Conservation (phyloP, 2,113 vertebrate genomes). For the Prinia subflava region DNA sequence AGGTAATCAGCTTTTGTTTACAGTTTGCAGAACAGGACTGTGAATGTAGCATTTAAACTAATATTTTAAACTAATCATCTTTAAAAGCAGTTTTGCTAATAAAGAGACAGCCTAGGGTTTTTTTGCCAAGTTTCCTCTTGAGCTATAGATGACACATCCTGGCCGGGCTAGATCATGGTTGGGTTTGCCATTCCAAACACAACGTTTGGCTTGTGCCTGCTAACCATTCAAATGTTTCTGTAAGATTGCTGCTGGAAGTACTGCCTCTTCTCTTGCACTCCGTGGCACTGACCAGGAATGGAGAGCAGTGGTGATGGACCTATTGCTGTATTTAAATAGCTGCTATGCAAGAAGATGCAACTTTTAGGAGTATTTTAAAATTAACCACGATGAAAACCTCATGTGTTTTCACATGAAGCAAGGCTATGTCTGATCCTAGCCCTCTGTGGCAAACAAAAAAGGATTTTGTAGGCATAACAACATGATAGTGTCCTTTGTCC, state of each 20-base stretch:
- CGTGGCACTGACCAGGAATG: not conserved
- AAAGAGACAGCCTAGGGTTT: not conserved
- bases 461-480: not conserved
- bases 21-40: not conserved
- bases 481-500: not conserved
- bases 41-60: conserved; percentile 10
- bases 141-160: not conserved
- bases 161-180: not conserved
- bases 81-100: not conserved
- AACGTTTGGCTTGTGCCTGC: not conserved
- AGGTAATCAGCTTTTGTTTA: conserved; percentile 52
- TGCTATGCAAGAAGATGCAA: not conserved
- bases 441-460: not conserved
- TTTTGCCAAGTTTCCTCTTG: not conserved
- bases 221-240: not conserved
- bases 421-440: not conserved
- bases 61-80: not conserved
- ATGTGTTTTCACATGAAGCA: not conserved
- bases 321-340: not conserved
- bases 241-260: not conserved
- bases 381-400: not conserved
- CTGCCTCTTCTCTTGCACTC: not conserved
- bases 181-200: not conserved
- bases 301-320: not conserved
- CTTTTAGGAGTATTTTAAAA: not conserved